phyloP scores from a whole-genome alignment of 2,888 invertebrate species.

The Catocala sponsa region DNA sequence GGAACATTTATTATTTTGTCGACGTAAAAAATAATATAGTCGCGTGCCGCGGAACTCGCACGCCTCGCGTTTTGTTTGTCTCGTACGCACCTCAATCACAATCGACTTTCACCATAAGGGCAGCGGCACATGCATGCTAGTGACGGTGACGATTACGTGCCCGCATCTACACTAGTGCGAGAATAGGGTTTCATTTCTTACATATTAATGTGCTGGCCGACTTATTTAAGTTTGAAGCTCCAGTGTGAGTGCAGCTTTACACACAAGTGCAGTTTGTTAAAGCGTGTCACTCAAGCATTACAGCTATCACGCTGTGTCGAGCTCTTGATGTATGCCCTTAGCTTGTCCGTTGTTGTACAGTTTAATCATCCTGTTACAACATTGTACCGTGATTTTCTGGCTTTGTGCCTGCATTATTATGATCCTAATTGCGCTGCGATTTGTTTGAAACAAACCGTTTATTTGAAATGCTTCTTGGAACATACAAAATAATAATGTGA shows the following conservation, averaged over 20 bases:
- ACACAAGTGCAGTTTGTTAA: conserved; percentile 41
- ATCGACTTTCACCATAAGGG: conserved; percentile 83
- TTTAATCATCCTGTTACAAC: conserved; percentile 41
- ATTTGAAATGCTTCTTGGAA: not conserved
- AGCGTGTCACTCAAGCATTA: conserved; percentile 46
- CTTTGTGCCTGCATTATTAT: conserved; percentile 18
- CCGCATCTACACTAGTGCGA: conserved; percentile 24
- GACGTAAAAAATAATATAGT: conserved; percentile 62
- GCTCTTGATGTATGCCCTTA: conserved; percentile 42
- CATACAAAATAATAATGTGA: not conserved
- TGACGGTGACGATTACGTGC: conserved; percentile 34
- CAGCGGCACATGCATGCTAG: conserved; percentile 61
- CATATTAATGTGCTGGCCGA: conserved; percentile 23
- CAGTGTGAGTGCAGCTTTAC: conserved; percentile 27
- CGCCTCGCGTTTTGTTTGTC: conserved; percentile 66
- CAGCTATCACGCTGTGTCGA: conserved; percentile 39
- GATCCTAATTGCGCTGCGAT: conserved; percentile 1
- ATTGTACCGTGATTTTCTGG: conserved; percentile 36
- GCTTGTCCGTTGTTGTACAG: conserved; percentile 35
- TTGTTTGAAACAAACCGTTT: conserved; percentile 2
- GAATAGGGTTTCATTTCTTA: conserved; percentile 30
- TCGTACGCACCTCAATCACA: conserved; percentile 73
- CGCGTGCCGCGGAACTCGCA: conserved; percentile 63
- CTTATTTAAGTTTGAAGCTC: conserved; percentile 21
- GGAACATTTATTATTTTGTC: conserved; percentile 45